Evolutionary conservation across 2,888 invertebrate genomes (phyloP).

Genomic region (Phragmatobia fuliginosa): DNA sequence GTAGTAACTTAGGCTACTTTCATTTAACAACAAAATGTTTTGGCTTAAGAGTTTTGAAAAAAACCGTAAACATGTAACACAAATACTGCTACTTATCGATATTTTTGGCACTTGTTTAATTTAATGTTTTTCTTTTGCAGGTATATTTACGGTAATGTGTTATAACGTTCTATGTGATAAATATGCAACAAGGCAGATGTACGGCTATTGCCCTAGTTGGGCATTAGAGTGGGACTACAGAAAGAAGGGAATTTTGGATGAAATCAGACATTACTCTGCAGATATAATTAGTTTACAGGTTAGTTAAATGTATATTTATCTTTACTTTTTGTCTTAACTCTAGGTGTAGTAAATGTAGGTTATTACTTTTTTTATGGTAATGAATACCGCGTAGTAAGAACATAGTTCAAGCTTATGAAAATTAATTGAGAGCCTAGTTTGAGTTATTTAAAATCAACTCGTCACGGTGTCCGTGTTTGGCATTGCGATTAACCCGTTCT

Average conservation of each 20-base stretch:
- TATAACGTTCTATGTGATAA: slow-evolving; percentile 99
- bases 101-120: slow-evolving; percentile 6
- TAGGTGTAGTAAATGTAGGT: background rate
- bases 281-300: slow-evolving; percentile 96
- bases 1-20: too few species aligned
- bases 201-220: slow-evolving; percentile 99
- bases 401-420: background rate
- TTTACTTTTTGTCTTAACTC: background rate
- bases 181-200: slow-evolving; percentile 99
- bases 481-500: too few species aligned
- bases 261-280: slow-evolving; percentile 97
- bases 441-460: too few species aligned
- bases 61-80: background rate
- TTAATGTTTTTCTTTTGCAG: slow-evolving; percentile 71
- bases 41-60: too few species aligned
- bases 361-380: background rate
- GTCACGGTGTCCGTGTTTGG: too few species aligned
- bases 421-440: too few species aligned
- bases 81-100: background rate
- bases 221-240: slow-evolving; percentile 99
- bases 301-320: slow-evolving; percentile 25
- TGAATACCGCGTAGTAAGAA: too few species aligned
- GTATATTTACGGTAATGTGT: slow-evolving; percentile 99
- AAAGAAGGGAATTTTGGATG: slow-evolving; percentile 98
- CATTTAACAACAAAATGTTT: too few species aligned